Base-by-base conservation (phyloP, 1,140 invertebrate genomes). In the Euwallacea similis region DNA sequence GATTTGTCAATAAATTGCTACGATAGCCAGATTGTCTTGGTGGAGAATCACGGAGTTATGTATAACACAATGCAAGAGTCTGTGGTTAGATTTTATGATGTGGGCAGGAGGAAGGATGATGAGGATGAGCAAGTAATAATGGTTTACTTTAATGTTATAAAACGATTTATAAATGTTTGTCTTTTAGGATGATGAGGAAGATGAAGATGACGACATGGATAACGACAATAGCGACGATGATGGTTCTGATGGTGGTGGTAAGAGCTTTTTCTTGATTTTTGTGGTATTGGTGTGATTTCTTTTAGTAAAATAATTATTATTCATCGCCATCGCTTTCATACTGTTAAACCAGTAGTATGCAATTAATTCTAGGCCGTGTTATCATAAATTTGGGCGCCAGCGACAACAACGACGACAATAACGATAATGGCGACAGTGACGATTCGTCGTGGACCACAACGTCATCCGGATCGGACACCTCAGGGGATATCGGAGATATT, bases 81-180 rank as follows among this genome's bases (percentile, higher is more conserved):
- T 7, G 90, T 90, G 66, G 90, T 94, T 53, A 87, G 91, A 76
- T 80, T 95, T 6, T 95, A 95, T 80, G 92, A 94, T 80, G 91
- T 94, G 63, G 91, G 91, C 2, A 81, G 90, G 61, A 82, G 86
- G 72, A 81, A 88, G 67, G 89, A 91, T 76, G 88, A 90, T 76
- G 90, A 93, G 76, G 90, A 93, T 76, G 90, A 92, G 79, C 86
- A 86, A 74, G 87, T 71, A 82, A 15, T 33, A 33, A 33, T 33
- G 4, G 21, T 33, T 33, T 33, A 33, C 21, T 7, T 50, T 46
- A n/a, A 50, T 21, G 15, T 50, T 10, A 0, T 3, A 50, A 72
- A 56, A 10, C n/a, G 33, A 54, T 33, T 33, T 41, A 59, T 7
- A 50, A 0, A 16, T 50, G 47, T 50, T 67, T 68, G 4, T 60